Percentiles rank a stretch among this genome's conserved stretches.
Conservation (phyloP, 2,888 invertebrate genomes). For the Apantesis nais region DNA sequence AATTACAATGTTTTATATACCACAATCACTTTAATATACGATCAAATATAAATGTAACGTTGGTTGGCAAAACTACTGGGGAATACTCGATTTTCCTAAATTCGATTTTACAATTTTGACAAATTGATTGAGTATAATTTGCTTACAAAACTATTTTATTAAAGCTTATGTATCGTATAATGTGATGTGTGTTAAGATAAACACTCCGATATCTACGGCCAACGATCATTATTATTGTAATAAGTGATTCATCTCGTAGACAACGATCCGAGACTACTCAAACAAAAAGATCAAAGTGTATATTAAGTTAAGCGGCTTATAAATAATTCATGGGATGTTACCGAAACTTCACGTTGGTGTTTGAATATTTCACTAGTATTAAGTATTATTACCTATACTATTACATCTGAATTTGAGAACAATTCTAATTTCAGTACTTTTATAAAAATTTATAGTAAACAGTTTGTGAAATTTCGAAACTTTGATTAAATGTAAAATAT, state of each 20-base stretch:
- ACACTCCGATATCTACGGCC: background rate
- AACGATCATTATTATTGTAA: background rate
- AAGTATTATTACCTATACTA: background rate
- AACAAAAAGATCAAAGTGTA: background rate
- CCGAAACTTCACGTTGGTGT: slow-evolving; percentile 25
- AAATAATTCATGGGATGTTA: slow-evolving; percentile 42
- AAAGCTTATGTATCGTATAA: background rate
- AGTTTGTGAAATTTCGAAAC: background rate
- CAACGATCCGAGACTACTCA: too few species aligned
- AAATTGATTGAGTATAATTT: background rate
- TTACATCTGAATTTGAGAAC: background rate
- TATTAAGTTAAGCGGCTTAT: slow-evolving; percentile 18
- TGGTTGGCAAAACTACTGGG: too few species aligned
- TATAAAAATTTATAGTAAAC: background rate
- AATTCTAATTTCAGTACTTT: background rate
- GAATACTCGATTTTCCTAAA: too few species aligned
- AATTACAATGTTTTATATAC: background rate
- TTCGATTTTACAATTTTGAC: background rate
- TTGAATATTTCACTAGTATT: slow-evolving; percentile 30
- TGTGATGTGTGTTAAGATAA: background rate
- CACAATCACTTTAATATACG: background rate
- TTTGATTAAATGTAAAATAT: background rate
- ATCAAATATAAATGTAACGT: too few species aligned
- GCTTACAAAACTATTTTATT: background rate
- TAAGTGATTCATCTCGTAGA: background rate